Percentiles rank a stretch among this genome's conserved stretches.
phyloP scores from a whole-genome alignment of 2,888 invertebrate genomes.

The Falcaria lacertinaria region DNA sequence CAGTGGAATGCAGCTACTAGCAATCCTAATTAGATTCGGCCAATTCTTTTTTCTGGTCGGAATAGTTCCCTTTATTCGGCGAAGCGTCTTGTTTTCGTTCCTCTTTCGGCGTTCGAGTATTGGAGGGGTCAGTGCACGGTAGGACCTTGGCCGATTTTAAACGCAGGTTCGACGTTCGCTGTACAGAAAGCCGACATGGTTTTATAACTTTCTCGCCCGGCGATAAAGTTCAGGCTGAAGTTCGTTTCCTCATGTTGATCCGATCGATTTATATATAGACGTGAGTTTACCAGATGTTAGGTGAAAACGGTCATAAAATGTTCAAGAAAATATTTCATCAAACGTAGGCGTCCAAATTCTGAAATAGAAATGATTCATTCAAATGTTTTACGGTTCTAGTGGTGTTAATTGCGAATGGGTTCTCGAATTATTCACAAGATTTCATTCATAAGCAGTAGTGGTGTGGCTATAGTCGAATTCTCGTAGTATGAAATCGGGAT shows the following conservation, averaged over 20 bases:
- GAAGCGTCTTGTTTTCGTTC: conserved; percentile 24
- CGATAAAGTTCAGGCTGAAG: conserved; percentile 66
- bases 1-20: conserved; percentile 46
- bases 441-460: too few relatives aligned
- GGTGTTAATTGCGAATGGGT: too few relatives aligned
- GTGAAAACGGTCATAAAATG: conserved; percentile 41
- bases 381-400: not conserved
- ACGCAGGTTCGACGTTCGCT: conserved; percentile 65
- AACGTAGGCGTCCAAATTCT: not conserved
- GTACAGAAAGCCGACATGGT: conserved; percentile 43
- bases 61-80: conserved; percentile 20
- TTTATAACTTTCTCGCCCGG: conserved; percentile 67
- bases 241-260: conserved; percentile 57
- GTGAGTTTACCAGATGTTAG: conserved; percentile 56
- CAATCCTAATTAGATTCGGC: conserved; percentile 46
- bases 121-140: conserved; percentile 56
- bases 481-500: conserved; percentile 19
- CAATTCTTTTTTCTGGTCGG: conserved; percentile 29
- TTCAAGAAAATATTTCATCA: conserved; percentile 45
- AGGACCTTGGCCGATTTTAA: conserved; percentile 77
- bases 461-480: too few relatives aligned
- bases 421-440: too few relatives aligned
- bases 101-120: conserved; percentile 26
- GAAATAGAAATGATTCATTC: not conserved
- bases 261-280: conserved; percentile 55